Evolutionary conservation across 2,113 vertebrate genomes (phyloP), one percentile per base, ranked within the genome.

Genomic region (Sialia sialis): DNA sequence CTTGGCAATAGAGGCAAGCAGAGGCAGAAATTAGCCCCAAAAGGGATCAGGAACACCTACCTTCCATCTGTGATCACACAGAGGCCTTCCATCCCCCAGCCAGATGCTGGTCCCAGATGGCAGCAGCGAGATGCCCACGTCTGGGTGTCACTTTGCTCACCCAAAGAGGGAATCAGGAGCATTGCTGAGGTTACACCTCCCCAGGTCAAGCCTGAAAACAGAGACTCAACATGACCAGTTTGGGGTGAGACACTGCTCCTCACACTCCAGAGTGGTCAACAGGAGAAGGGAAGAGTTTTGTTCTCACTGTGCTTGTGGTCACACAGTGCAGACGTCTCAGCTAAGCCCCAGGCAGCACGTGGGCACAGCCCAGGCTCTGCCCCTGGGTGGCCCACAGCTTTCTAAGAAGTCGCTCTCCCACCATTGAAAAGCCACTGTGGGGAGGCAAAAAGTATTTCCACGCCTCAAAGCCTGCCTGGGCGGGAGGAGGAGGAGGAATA

Each of bases 261-360:
- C 63, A 18, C 12, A 22, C 9, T 8, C 59, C 32, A 54, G 20
- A 0, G 0, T 27, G 30, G 36, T 39, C 60, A 72, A 2, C 6
- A 27, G 64, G 8, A 77, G 54, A 60, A 81, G n/a, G 26, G 26
- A 68, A 44, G 6, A 52, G 49, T 26, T 88, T 46, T 92, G 32
- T 13, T 64, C 34, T 43, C 32, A 2, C 36, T 0, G 0, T 25
- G 8, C 39, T 21, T 9, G 17, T 34, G 76, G 58, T 9, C 1
- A 0, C 4, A 19, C 62, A 74, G 9, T 19, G 79, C 60, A 72
- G 59, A 2, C 0, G 0, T 63, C 49, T 41, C 66, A 54, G 82
- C 60, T 62, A 49, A 70, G 60, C 38, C 30, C n/a, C 0, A 0
- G 7, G 39, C 34, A 59, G 54, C 72, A 72, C 7, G 1, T 23